Evolutionary conservation across 2,113 vertebrate species (phyloP), one percentile per base, ranked within the genome.

Genomic region (Lagopus muta): DNA sequence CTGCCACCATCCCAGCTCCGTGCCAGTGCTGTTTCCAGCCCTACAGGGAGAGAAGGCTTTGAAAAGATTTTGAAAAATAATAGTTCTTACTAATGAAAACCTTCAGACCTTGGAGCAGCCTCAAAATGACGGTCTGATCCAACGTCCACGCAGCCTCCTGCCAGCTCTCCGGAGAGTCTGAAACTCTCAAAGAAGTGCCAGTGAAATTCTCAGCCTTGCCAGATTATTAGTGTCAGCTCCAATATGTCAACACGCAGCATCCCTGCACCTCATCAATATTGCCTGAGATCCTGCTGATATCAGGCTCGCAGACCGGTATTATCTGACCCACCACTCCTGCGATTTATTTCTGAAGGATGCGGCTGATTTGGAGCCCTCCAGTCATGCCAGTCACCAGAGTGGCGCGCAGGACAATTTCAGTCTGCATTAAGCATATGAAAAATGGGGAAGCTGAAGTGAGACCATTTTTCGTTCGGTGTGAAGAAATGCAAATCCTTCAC

Each of bases 11-110:
- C 64, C 77, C 57, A 95, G 66, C 86, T 94, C 45, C 54, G 69
- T 3, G 14, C 40, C 77, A 76, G 4, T 61, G 70, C 58, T 88
- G 52, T 75, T 91, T 67, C 69, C 85, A 94, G 76, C 61, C 69
- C 73, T 86, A 84, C 54, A 76, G 70, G 48, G 80, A 86, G 27
- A 88, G 40, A 66, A 83, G 36, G 62, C 36, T 88, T 76, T 45
- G 72, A 89, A 88, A 94, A 91, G 43, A 79, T 73, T 82, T 36
- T 80, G 76, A 86, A 94, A 96, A 94, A 81, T 54, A 86, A 65
- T 75, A 84, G 45, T 66, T 83, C 54, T 75, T 58, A 61, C 60
- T 93, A 92, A 90, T 62, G 66, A 89, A 94, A 95, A 93, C 72
- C 54, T 92, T 81, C 73, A 92, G 84, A 81, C 60, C 42, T 92